Evolutionary conservation across 2,113 vertebrate genomes (phyloP).

Genomic region (Daboia siamensis): DNA sequence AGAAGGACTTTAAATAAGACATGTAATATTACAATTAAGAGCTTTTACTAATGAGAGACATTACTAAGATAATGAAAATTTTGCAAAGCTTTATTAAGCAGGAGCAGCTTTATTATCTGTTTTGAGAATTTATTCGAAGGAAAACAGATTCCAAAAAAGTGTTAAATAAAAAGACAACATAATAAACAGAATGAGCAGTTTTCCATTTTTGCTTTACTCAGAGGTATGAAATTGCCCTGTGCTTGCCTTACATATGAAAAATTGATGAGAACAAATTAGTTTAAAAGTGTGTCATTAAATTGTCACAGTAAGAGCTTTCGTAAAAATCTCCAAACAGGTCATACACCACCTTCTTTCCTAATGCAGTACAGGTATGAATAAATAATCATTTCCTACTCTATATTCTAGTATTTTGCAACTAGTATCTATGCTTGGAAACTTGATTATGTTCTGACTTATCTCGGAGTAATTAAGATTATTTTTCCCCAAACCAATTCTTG

Average conservation of each 20-base stretch:
- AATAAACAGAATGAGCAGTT: constrained; percentile 4
- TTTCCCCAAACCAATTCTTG: neutral
- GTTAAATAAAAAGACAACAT: neutral
- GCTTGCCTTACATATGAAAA: constrained; percentile 15
- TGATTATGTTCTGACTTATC: neutral
- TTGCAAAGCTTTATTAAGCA: constrained; percentile 26
- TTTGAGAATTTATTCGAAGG: neutral
- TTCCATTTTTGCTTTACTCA: constrained; percentile 15
- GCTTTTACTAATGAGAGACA: constrained; percentile 10
- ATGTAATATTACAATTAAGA: constrained; percentile 16
- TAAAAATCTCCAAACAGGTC: constrained; percentile 21
- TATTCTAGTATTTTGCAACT: neutral
- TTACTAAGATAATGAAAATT: constrained; percentile 34
- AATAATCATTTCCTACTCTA: neutral
- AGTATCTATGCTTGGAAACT: neutral
- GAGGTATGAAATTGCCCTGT: neutral
- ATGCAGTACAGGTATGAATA: neutral
- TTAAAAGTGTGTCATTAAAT: neutral
- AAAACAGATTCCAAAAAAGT: neutral
- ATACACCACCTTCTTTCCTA: neutral
- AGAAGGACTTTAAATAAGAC: constrained; percentile 26
- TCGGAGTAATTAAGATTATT: neutral
- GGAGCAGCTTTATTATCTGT: constrained; percentile 9
- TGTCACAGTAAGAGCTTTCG: neutral
- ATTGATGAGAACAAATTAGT: neutral